Percentiles rank a stretch among this genome's conserved stretches.
Conservation (phyloP, 1,140 invertebrate species). For the Reticulitermes speratus region DNA sequence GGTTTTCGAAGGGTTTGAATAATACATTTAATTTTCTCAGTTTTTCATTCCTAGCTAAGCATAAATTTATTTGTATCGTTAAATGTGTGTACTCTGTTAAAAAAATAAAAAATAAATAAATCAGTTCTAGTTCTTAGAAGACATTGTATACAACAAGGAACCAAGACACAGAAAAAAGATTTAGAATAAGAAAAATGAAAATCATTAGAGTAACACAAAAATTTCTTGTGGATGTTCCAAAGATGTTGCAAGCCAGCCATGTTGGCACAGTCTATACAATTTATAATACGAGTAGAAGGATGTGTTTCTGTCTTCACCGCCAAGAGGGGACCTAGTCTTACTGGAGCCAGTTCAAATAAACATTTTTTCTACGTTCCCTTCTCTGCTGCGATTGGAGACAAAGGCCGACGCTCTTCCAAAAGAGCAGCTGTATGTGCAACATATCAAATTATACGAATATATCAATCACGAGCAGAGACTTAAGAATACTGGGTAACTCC, state of each 20-base stretch:
- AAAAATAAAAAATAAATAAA: too few relatives aligned
- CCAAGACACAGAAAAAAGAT: background rate
- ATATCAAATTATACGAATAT: too few relatives aligned
- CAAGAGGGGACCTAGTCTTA: background rate
- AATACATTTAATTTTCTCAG: too few relatives aligned
- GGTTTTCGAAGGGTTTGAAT: too few relatives aligned
- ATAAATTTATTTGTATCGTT: too few relatives aligned
- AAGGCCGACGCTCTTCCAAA: background rate
- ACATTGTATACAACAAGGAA: too few relatives aligned
- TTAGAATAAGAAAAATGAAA: background rate
- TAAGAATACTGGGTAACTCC: too few relatives aligned
- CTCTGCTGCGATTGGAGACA: background rate
- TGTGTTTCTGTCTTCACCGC: conserved; percentile 2
- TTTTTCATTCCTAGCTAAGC: too few relatives aligned
- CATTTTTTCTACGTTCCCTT: background rate
- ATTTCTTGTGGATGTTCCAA: background rate
- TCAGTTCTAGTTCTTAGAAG: too few relatives aligned
- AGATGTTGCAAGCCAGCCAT: conserved; percentile 9
- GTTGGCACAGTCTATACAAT: background rate
- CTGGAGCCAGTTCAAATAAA: conserved; percentile 15
- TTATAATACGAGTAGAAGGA: background rate
- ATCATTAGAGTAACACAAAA: background rate
- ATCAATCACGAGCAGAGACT: background rate
- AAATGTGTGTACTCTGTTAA: too few relatives aligned
- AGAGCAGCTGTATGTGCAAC: background rate